Evolutionary conservation across 23 tunicate species (phyloP).

Genomic region (Trididemnum clinides): DNA sequence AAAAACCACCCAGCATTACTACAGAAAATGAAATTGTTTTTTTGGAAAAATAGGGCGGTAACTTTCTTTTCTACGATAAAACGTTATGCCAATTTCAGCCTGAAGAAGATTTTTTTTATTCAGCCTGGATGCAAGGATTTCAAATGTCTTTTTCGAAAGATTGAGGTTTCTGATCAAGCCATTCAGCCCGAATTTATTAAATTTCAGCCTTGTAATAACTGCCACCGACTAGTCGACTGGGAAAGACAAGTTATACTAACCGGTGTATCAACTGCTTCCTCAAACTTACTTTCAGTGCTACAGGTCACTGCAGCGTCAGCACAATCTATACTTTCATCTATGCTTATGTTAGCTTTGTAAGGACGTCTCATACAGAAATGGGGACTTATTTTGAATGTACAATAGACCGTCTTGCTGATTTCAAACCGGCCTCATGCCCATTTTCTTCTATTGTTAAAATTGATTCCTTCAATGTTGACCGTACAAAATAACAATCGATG

Average conservation of each 20-base stretch:
- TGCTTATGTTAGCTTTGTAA: no score
- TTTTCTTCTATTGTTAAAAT: no score
- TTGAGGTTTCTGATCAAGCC: background rate
- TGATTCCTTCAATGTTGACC: no score
- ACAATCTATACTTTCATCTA: no score
- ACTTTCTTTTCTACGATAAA: background rate
- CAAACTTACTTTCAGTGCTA: background rate
- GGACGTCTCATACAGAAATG: no score
- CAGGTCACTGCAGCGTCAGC: background rate
- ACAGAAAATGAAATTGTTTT: background rate
- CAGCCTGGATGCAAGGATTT: background rate
- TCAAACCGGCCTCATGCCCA: no score
- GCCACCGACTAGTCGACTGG: no score
- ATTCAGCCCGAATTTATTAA: background rate
- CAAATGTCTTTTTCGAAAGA: background rate
- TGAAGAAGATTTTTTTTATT: background rate
- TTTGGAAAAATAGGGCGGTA: background rate
- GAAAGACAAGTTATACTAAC: no score
- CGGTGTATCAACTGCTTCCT: background rate
- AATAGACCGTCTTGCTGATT: no score
- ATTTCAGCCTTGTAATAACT: background rate
- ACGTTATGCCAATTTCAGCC: background rate
- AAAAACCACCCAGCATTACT: background rate
- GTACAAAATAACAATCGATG: no score
- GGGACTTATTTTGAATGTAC: no score